phyloP scores from a whole-genome alignment of 2,113 vertebrate genomes.

The Uria aalge region DNA sequence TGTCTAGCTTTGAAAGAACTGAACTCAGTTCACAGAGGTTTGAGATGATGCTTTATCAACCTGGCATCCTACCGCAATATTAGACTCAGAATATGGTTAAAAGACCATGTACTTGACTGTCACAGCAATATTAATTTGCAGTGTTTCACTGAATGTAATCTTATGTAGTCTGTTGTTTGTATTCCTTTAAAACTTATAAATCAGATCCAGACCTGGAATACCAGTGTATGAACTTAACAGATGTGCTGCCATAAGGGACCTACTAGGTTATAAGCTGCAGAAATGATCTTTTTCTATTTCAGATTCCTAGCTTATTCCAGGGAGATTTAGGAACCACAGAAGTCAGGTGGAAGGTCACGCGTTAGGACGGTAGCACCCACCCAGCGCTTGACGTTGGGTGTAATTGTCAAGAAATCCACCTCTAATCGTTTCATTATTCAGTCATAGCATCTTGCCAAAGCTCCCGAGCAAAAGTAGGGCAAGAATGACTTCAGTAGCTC shows the following conservation, averaged over 20 bases:
- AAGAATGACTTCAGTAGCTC: slow-evolving; percentile 58
- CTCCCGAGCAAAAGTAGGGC: slow-evolving; percentile 70
- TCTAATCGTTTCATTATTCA: slow-evolving; percentile 24
- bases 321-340: slow-evolving; percentile 30
- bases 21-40: slow-evolving; percentile 29
- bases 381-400: slow-evolving; percentile 6
- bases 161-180: slow-evolving; percentile 43
- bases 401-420: slow-evolving; percentile 48
- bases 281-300: slow-evolving; percentile 64
- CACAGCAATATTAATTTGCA: slow-evolving; percentile 50
- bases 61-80: background rate
- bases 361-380: slow-evolving; percentile 50
- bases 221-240: slow-evolving; percentile 67
- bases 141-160: slow-evolving; percentile 35
- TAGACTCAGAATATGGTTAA: slow-evolving; percentile 21
- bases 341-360: slow-evolving; percentile 29
- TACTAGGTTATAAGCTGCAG: slow-evolving; percentile 66
- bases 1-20: background rate
- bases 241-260: slow-evolving; percentile 68
- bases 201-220: slow-evolving; percentile 65
- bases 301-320: slow-evolving; percentile 40
- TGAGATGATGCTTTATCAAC: slow-evolving; percentile 18
- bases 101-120: slow-evolving; percentile 20
- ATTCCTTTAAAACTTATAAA: slow-evolving; percentile 67
- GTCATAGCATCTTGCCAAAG: background rate